Percentiles rank a stretch among this genome's conserved stretches.
These are phyloP conservation scores for Dinothrombium tinctorium DNA, from an alignment of 1,140 invertebrate species.

Conservation along the genomic window DNA sequence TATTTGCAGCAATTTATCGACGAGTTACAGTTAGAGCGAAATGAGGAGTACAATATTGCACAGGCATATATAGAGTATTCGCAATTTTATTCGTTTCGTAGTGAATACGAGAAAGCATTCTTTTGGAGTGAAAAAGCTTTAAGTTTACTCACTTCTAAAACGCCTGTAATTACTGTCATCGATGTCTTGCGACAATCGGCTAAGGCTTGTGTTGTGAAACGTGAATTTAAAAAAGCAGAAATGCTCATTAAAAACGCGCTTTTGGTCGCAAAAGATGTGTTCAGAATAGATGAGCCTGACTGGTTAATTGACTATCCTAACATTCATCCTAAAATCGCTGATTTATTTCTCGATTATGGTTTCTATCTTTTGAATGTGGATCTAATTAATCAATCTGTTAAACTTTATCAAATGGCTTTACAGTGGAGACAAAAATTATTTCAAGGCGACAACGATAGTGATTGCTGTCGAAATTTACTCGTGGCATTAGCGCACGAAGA, in stretches of 20 bases:
- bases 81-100: slow-evolving; percentile 46
- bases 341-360: slow-evolving; percentile 59
- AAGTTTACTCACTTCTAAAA: slow-evolving; percentile 25
- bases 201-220: slow-evolving; percentile 61
- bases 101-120: slow-evolving; percentile 46
- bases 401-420: slow-evolving; percentile 55
- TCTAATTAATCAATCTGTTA: slow-evolving; percentile 48
- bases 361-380: slow-evolving; percentile 77
- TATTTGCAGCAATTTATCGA: background rate
- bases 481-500: slow-evolving; percentile 69
- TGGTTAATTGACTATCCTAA: background rate
- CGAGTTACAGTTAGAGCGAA: background rate
- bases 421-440: slow-evolving; percentile 46
- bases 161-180: slow-evolving; percentile 26
- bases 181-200: slow-evolving; percentile 56
- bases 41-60: slow-evolving; percentile 28
- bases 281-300: background rate
- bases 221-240: slow-evolving; percentile 51
- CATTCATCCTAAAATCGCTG: slow-evolving; percentile 48
- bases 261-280: slow-evolving; percentile 30
- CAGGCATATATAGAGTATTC: slow-evolving; percentile 53
- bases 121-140: slow-evolving; percentile 45
- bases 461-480: slow-evolving; percentile 35
- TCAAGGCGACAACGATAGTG: slow-evolving; percentile 29
- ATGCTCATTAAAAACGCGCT: slow-evolving; percentile 55